Percentiles rank a stretch among this genome's conserved stretches.
Conservation (phyloP, 2,797 vertebrate species). For the Morelia viridis region DNA sequence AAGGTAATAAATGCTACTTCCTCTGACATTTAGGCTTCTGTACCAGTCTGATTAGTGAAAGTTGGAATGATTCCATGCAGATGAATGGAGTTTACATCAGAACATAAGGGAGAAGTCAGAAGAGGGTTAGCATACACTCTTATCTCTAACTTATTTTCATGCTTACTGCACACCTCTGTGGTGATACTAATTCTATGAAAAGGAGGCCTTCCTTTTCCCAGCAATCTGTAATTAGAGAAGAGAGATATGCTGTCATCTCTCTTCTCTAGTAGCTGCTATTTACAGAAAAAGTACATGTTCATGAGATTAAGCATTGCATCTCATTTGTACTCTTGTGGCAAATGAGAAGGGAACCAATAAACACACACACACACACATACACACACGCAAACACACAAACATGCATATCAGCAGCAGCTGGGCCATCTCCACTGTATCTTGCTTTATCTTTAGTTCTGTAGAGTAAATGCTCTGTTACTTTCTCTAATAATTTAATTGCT, state of each 20-base stretch:
- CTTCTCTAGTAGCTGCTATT: not conserved
- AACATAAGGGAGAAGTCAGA: not conserved
- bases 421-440: not conserved
- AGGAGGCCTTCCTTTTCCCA: not conserved
- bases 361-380: not conserved
- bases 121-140: not conserved
- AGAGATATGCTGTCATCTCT: not conserved
- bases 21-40: not conserved
- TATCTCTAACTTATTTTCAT: not conserved
- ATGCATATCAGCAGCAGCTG: not conserved
- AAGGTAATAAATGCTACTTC: not conserved
- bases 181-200: not conserved
- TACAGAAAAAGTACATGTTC: not conserved
- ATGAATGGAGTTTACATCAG: not conserved
- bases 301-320: not conserved
- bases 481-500: conserved; percentile 36
- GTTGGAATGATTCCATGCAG: not conserved
- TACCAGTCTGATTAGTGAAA: not conserved
- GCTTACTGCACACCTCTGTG: not conserved
- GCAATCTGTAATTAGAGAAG: not conserved
- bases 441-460: not conserved
- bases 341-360: not conserved
- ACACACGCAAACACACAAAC: not conserved
- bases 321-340: not conserved
- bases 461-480: conserved; percentile 11